These are phyloP conservation scores for Uropsilus gracilis DNA, from an alignment of 2,113 vertebrate genomes.

Conservation along the genomic window DNA sequence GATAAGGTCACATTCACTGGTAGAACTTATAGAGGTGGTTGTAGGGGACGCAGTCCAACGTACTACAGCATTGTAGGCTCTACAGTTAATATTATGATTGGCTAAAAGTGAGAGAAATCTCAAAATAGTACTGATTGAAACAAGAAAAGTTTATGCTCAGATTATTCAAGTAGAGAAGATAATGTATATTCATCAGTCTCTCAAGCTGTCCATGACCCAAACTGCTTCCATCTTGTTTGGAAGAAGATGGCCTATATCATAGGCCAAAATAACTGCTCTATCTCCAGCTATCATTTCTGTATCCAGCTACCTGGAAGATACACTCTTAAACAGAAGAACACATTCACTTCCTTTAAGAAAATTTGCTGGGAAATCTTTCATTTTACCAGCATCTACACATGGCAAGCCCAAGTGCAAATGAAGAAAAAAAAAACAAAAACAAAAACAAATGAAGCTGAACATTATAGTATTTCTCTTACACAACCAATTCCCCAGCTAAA, in stretches of 20 bases:
- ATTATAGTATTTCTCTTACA: neutral
- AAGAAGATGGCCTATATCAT: neutral
- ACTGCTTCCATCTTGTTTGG: neutral
- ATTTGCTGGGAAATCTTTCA: neutral
- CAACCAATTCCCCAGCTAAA: neutral
- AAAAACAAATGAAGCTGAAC: neutral
- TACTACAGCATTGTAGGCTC: neutral
- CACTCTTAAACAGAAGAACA: neutral
- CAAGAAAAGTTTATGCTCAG: neutral
- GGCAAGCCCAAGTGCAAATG: neutral
- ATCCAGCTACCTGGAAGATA: neutral
- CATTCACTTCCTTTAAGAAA: slow-evolving; percentile 2
- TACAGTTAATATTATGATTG: neutral
- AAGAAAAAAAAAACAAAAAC: too few relatives aligned
- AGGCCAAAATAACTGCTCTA: neutral
- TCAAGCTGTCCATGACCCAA: neutral
- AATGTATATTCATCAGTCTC: neutral
- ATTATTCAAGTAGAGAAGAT: neutral
- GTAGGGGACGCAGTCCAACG: neutral
- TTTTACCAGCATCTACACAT: neutral
- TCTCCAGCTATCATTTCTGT: neutral
- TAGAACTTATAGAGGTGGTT: neutral
- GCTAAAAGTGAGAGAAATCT: neutral
- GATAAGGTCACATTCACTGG: neutral
- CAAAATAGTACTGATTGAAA: neutral